Base-by-base conservation (phyloP, 2,888 invertebrate genomes). In the Drosophila diplacantha region DNA sequence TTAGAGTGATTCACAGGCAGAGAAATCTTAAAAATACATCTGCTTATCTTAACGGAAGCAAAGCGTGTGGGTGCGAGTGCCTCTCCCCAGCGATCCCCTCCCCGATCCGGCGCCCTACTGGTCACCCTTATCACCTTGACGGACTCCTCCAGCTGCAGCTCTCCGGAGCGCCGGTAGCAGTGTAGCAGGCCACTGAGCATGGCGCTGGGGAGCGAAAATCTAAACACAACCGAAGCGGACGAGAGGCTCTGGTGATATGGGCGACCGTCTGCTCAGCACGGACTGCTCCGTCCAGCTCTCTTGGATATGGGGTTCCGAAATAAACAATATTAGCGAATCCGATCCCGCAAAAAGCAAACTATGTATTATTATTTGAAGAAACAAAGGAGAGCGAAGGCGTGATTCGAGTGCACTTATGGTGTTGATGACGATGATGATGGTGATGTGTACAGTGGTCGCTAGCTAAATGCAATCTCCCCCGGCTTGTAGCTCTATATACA, bases 281-380 rank as follows among this genome's bases (percentile, higher is more conserved):
- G 43, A 18, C 20, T 7, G 55, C 24, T 31, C 41, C 59, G 14
- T 31, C 12, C 18, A 29, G 44, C 44, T 31, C 29, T 46, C 39
- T 39, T 35, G 35, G 16, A 38, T 18, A 38, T 24, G 18, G 29
- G 11, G 9, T 54, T 39, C 24, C 55, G 20, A 24, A 32, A 59
- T 44, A 67, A 57, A 59, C 52, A 22, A 46, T 37, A 52, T 71
- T 69, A 68, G 72, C 85, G 86, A 85, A 87, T 86, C 87, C 87
- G 83, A 85, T 86, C 88, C 88, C 87, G 81, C 81, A 87, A 46
- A 31, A 46, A 87, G 87, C 88, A 75, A 73, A 78, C 79, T 83
- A 74, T 78, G 73, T 16, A 24, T n/a, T n/a, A 24, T 8, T 24
- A 41, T 41, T 24, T 24, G 77, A 63, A 59, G 46, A 51, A 46